Conservation (phyloP, 2,113 vertebrate genomes). For the Camarhynchus parvulus region DNA sequence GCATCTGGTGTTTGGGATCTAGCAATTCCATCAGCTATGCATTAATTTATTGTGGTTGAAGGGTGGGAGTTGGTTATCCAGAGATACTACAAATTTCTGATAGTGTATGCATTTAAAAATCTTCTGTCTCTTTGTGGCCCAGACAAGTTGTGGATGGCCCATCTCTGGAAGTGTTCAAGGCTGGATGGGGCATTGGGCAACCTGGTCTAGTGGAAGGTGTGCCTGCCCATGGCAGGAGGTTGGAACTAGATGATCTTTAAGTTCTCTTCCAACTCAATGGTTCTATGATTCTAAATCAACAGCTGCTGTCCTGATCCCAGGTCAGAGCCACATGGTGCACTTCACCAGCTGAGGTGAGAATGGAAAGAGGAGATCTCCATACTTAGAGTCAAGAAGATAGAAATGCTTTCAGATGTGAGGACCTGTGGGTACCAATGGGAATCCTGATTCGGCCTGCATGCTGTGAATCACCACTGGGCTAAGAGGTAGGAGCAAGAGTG, state of each 20-base stretch:
- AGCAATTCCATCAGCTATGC: neutral
- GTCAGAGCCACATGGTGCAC: neutral
- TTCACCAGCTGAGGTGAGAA: neutral
- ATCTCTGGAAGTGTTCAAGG: neutral
- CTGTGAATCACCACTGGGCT: neutral
- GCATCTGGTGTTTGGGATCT: neutral
- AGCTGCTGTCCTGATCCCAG: neutral
- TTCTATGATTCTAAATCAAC: neutral
- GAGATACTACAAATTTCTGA: neutral
- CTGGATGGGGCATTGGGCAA: neutral
- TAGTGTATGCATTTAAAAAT: neutral
- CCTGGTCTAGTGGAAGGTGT: neutral
- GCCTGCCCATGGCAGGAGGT: no score
- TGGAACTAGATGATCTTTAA: neutral
- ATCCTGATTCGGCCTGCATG: neutral
- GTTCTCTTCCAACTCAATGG: neutral
- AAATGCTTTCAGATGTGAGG: neutral
- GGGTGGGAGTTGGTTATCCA: neutral
- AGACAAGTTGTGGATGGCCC: neutral
- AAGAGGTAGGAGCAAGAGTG: neutral
- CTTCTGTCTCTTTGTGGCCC: neutral
- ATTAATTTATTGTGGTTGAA: neutral
- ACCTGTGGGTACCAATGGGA: neutral
- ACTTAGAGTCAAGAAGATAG: neutral
- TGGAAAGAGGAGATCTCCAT: neutral